phyloP scores from a whole-genome alignment of 2,888 invertebrate species.

The Calliopum simillimum region DNA sequence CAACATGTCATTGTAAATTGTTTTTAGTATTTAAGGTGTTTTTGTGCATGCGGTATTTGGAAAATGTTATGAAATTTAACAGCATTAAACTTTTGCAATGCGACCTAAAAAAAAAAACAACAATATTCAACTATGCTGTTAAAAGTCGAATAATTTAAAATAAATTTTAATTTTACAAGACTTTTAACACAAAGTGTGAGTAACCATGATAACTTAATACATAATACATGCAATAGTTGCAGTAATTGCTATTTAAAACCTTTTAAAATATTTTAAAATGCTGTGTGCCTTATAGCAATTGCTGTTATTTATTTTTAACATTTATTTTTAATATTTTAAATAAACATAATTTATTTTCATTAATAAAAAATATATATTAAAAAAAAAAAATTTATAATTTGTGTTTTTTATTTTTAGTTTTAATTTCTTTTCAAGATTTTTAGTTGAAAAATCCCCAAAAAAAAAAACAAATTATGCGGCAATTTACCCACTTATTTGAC shows the following conservation, averaged over 20 bases:
- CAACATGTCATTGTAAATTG: slow-evolving; percentile 45
- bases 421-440: slow-evolving; percentile 36
- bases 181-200: neutral
- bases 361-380: slow-evolving; percentile 28
- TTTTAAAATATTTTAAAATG: slow-evolving; percentile 73
- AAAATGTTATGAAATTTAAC: slow-evolving; percentile 20
- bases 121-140: neutral
- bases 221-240: slow-evolving; percentile 38
- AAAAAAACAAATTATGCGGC: neutral
- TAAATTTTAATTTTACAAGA: neutral
- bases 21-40: slow-evolving; percentile 49
- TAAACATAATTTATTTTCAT: slow-evolving; percentile 28
- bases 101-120: slow-evolving; percentile 3
- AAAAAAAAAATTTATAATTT: slow-evolving; percentile 36
- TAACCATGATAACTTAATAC: neutral
- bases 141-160: neutral
- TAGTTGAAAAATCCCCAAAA: neutral
- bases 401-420: slow-evolving; percentile 41
- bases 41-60: slow-evolving; percentile 37
- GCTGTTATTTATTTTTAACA: slow-evolving; percentile 65
- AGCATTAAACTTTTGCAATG: slow-evolving; percentile 33
- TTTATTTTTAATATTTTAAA: slow-evolving; percentile 43
- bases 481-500: neutral
- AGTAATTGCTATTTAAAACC: slow-evolving; percentile 63
- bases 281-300: slow-evolving; percentile 88